Evolutionary conservation across 2,888 invertebrate species (phyloP), one percentile per base, ranked within the genome.

Genomic region (Hedya salicella): DNA sequence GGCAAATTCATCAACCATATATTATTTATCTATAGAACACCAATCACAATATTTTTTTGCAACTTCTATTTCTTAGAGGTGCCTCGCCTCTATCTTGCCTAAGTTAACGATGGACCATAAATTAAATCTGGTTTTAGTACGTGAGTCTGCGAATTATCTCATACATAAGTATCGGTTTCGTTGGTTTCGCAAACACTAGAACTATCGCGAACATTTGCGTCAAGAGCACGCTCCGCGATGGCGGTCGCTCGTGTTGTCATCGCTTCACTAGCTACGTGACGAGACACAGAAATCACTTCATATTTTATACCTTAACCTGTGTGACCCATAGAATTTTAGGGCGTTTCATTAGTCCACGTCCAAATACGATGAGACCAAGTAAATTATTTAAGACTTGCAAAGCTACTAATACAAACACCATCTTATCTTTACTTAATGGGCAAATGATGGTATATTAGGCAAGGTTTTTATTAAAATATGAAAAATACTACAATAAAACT

Each of bases 191-290:
- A 86, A 87, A 78, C 77, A 49, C 60, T 73, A 78, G 78, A 76
- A 76, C 75, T 73, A 74, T 78, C 73, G 74, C 71, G 75, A 73
- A 75, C 77, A 74, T 80, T 80, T 74, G 73, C 73, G 78, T 82
- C 83, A 85, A 87, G 82, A 81, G 78, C 83, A 78, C 77, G 69
- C 71, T 74, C 75, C 75, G 75, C 68, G 74, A 82, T 78, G 77
- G 77, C 76, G 73, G 71, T 75, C 78, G 85, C 62, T 50, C 61
- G 75, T 85, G 85, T 86, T 83, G 85, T 80, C 82, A 85, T 79
- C 76, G 74, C 73, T 62, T 73, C 73, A 66, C 70, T 67, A 53
- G 56, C 72, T 82, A 89, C 90, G 90, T 90, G 90, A 83, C 80
- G 68, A 54, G 71, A 77, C 78, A 78, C 70, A 74, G 75, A 79